Base-by-base conservation (phyloP, 2,888 invertebrate species). In the Minunthozetes semirufus region DNA sequence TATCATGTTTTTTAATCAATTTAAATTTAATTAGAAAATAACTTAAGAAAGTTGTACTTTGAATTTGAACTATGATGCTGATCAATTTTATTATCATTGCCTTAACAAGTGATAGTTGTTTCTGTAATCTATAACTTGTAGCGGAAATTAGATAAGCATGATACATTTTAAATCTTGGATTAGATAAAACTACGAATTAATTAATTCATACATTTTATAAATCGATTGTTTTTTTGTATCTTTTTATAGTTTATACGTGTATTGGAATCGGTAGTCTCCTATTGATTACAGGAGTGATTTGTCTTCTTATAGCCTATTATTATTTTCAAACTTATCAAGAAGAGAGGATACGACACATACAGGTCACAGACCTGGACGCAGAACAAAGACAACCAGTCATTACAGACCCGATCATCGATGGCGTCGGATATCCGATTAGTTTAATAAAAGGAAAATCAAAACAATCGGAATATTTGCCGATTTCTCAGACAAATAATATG, bases 401-500 rank as follows among this genome's bases (percentile, higher is more conserved):
- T 2, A 63, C 63, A n/a, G 63, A 63, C n/a, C 63, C 63, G 9
- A 63, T 63, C 11, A 63, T 63, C 19, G 63, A 33, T 63, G 63
- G 63, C 38, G 27, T 63, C 19, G 63, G 33, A 33, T 63, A 63
- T 38, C 33, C 63, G 8, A 38, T 63, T n/a, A 61, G 17, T 61
- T 27, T 38, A 13, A 38, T 19, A 6, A 29, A 38, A n/a, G n/a
- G n/a, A 4, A 63, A 63, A 11, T 29, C 6, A 1, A 63, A 63
- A 38, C 19, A 29, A 33, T 63, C 63, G 6, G 19, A 63, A 33
- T 63, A 63, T 63, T 19, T 38, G n/a, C 63, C 63, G 38, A 29
- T 63, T 63, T 33, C 17, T 63, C 63, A 63, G 38, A 59, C 2
- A 2, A 59, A 59, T 59, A 38, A 19, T 33, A 19, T 33, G 15